Conservation (phyloP, 2,113 vertebrate species). For the Austrofundulus limnaeus region DNA sequence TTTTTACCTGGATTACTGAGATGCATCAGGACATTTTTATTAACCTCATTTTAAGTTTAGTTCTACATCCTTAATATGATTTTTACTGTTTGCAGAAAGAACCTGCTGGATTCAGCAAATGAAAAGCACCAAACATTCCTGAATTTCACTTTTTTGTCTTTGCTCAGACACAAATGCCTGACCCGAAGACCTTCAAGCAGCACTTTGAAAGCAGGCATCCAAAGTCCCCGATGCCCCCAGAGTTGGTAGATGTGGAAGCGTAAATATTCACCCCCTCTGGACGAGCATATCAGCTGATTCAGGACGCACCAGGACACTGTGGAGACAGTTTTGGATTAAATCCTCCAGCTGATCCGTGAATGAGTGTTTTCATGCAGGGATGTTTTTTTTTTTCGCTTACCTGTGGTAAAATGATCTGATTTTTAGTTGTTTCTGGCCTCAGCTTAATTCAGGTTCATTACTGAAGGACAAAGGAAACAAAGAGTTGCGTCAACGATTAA, state of each 20-base stretch:
- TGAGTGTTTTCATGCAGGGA: slow-evolving; percentile 16
- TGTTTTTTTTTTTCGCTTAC: background rate
- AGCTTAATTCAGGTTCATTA: background rate
- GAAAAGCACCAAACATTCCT: background rate
- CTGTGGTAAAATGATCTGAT: background rate
- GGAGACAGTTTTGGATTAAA: slow-evolving; percentile 21
- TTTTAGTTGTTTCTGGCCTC: background rate
- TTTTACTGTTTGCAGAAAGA: background rate
- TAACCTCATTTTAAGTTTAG: too few species aligned
- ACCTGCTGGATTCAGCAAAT: background rate
- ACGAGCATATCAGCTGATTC: slow-evolving; percentile 20
- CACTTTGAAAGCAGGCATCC: slow-evolving; percentile 80
- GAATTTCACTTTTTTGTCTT: background rate
- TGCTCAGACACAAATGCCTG: slow-evolving; percentile 76
- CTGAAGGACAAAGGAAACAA: too few species aligned
- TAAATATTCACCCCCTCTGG: slow-evolving; percentile 25
- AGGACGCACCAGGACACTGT: slow-evolving; percentile 23
- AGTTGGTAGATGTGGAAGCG: slow-evolving; percentile 45
- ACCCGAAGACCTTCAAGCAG: slow-evolving; percentile 79
- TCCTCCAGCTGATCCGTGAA: slow-evolving; percentile 20
- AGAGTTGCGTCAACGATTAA: background rate
- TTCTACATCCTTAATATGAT: too few species aligned
- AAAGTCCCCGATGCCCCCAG: slow-evolving; percentile 70
- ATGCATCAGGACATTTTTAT: too few species aligned
- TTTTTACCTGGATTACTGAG: too few species aligned